Percentiles rank a stretch among this genome's conserved stretches.
These are phyloP conservation scores for Listrodromus nycthemerus DNA, from an alignment of 2,888 invertebrate genomes.

Conservation along the genomic window DNA sequence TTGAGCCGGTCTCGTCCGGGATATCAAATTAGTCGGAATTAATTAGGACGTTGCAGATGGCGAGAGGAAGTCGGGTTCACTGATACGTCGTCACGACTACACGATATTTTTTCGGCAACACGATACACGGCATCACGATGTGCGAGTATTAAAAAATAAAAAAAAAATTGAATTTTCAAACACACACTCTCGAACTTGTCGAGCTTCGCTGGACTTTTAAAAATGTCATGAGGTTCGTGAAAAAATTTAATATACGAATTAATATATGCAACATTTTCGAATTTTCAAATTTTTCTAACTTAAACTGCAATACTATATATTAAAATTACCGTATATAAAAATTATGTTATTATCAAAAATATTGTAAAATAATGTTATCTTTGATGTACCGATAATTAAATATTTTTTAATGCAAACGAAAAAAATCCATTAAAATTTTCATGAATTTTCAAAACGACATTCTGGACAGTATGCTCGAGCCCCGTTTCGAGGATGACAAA, in stretches of 20 bases:
- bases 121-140: constrained; percentile 24
- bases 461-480: no score
- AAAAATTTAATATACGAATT: no score
- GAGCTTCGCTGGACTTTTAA: not conserved
- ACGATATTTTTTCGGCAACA: constrained; percentile 19
- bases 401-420: no score
- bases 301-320: constrained; percentile 3
- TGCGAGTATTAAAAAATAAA: constrained; percentile 3
- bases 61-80: constrained; percentile 47
- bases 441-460: no score
- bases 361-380: no score
- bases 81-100: constrained; percentile 27
- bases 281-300: not conserved
- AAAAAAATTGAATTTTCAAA: not conserved
- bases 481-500: constrained; percentile 61
- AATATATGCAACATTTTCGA: no score
- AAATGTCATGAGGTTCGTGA: not conserved
- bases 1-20: constrained; percentile 23
- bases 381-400: no score
- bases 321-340: no score
- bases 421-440: no score
- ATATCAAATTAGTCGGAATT: constrained; percentile 45
- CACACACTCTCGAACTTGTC: not conserved
- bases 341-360: no score
- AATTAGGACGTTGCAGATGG: constrained; percentile 49